phyloP scores from a whole-genome alignment of 2,888 invertebrate species.

The Cryptocheilus praepositus region DNA sequence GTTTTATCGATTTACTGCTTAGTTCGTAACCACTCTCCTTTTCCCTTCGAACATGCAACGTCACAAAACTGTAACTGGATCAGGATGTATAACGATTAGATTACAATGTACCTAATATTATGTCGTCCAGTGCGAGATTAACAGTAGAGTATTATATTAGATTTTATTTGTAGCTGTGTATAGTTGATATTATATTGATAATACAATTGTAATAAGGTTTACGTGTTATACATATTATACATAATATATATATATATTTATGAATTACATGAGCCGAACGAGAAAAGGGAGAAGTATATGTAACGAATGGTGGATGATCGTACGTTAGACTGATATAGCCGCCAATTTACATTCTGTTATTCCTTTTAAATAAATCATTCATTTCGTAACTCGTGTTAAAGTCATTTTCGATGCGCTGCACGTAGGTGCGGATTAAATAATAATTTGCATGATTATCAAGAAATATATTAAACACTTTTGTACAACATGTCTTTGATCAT shows the following conservation, averaged over 20 bases:
- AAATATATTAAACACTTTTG: too few species aligned
- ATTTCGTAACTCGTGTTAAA: too few species aligned
- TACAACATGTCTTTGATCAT: too few species aligned
- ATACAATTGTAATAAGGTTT: slow-evolving; percentile 4
- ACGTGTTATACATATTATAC: slow-evolving; percentile 22
- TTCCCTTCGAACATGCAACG: not conserved
- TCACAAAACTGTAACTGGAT: slow-evolving; percentile 21
- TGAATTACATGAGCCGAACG: slow-evolving; percentile 21
- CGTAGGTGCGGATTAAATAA: too few species aligned
- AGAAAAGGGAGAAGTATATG: slow-evolving; percentile 27
- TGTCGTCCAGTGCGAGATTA: slow-evolving; percentile 59
- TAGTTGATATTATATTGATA: slow-evolving; percentile 8
- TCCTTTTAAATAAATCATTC: slow-evolving; percentile 35
- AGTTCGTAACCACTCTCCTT: not conserved
- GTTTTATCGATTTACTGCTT: not conserved
- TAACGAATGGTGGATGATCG: slow-evolving; percentile 36
- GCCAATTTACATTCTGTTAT: slow-evolving; percentile 40
- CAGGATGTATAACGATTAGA: slow-evolving; percentile 44
- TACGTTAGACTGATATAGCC: slow-evolving; percentile 43
- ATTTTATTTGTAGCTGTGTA: slow-evolving; percentile 34
- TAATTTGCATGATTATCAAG: too few species aligned
- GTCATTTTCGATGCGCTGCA: too few species aligned
- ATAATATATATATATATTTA: slow-evolving; percentile 36
- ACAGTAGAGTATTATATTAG: slow-evolving; percentile 51
- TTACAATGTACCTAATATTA: slow-evolving; percentile 55